phyloP scores from a whole-genome alignment of 2,113 vertebrate genomes.

The Hippocampus barbouri region DNA sequence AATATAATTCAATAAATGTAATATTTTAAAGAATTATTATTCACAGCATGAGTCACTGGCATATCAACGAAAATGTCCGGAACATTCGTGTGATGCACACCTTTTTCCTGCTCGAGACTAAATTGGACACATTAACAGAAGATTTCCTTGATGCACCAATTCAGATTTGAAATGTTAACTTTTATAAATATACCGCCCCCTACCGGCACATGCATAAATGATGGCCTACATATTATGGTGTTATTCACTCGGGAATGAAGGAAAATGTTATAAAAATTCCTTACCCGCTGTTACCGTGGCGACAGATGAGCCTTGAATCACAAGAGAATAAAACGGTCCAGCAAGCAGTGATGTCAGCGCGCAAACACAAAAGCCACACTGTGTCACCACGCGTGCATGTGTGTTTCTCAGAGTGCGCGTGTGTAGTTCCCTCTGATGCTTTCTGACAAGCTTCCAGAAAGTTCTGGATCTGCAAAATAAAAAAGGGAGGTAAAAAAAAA shows the following conservation, averaged over 20 bases:
- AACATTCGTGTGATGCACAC: too few species aligned
- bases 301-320: not conserved
- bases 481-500: too few species aligned
- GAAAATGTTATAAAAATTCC: not conserved
- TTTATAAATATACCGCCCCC: too few species aligned
- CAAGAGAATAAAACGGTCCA: constrained; percentile 1
- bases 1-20: too few species aligned
- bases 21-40: too few species aligned
- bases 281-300: not conserved
- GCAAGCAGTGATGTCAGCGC: not conserved
- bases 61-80: too few species aligned
- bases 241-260: not conserved
- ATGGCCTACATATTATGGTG: not conserved
- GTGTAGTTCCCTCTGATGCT: not conserved
- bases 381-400: not conserved
- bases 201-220: not conserved
- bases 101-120: too few species aligned
- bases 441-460: not conserved
- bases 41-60: too few species aligned
- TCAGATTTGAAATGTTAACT: too few species aligned
- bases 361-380: not conserved
- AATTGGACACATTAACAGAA: too few species aligned
- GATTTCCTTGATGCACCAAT: too few species aligned
- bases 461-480: not conserved
- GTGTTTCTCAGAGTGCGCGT: not conserved